Evolutionary conservation across 2,888 invertebrate genomes (phyloP).

Genomic region (Apomyelois bistriatella): DNA sequence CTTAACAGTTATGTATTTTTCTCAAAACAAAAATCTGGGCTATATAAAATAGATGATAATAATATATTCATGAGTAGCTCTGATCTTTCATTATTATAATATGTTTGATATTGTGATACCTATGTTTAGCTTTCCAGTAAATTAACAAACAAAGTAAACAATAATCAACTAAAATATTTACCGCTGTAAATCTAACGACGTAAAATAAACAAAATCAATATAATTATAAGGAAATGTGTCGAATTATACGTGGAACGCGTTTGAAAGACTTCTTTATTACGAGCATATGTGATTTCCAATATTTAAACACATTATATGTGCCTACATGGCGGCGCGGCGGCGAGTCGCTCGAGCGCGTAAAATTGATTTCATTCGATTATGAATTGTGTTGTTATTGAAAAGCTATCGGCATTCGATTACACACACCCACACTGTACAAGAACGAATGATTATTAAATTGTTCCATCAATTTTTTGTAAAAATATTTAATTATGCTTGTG

Average conservation of each 20-base stretch:
- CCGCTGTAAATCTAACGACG: no score
- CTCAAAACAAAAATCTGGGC: no score
- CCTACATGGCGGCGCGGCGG: neutral
- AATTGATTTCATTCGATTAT: no score
- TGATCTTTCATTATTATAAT: no score
- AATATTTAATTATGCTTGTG: no score
- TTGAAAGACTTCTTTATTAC: neutral
- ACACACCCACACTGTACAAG: neutral
- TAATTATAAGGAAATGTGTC: neutral
- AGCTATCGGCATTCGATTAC: neutral
- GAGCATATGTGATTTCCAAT: neutral
- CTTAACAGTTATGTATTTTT: no score
- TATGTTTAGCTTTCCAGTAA: no score
- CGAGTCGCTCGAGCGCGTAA: neutral
- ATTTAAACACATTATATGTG: neutral
- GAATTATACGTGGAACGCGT: neutral
- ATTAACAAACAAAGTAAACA: no score
- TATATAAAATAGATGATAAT: no score
- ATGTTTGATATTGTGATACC: no score
- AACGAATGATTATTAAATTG: neutral
- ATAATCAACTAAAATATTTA: no score
- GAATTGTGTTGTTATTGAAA: neutral
- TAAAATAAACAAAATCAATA: neutral
- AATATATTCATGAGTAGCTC: no score
- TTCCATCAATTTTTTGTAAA: neutral